Evolutionary conservation across 2,797 vertebrate species (phyloP).

Genomic region (Avahi laniger): DNA sequence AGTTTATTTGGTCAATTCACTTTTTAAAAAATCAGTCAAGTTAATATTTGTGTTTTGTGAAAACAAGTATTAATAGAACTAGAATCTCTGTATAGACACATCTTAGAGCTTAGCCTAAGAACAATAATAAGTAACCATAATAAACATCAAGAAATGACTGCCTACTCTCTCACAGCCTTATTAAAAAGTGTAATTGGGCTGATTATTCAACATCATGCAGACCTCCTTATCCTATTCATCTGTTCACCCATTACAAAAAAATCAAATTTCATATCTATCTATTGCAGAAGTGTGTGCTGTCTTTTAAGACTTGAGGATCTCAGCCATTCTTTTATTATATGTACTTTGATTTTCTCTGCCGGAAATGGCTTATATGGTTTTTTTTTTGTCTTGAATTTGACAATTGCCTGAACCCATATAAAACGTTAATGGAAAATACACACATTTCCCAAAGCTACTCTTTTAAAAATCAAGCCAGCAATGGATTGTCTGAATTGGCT

Average conservation of each 20-base stretch:
- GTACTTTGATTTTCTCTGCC: slow-evolving; percentile 41
- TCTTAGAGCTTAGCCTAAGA: background rate
- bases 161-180: background rate
- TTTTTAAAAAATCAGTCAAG: slow-evolving; percentile 20
- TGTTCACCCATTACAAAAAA: background rate
- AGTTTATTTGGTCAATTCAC: slow-evolving; percentile 34
- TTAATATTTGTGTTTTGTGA: background rate
- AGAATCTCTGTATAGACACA: background rate
- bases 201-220: background rate
- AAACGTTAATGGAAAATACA: slow-evolving; percentile 3
- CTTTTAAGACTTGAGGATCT: background rate
- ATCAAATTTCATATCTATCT: background rate
- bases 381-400: background rate
- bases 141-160: slow-evolving; percentile 21
- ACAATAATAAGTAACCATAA: background rate
- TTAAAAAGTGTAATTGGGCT: slow-evolving; percentile 7
- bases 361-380: background rate
- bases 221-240: background rate
- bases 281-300: background rate
- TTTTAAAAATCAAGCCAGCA: background rate
- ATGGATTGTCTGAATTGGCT: slow-evolving; percentile 6
- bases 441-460: background rate
- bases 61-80: background rate
- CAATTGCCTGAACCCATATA: background rate
- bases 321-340: background rate